Percentiles rank a stretch among this genome's conserved stretches.
Conservation (phyloP, 2,113 vertebrate genomes). For the Aspiorhynchus laticeps region DNA sequence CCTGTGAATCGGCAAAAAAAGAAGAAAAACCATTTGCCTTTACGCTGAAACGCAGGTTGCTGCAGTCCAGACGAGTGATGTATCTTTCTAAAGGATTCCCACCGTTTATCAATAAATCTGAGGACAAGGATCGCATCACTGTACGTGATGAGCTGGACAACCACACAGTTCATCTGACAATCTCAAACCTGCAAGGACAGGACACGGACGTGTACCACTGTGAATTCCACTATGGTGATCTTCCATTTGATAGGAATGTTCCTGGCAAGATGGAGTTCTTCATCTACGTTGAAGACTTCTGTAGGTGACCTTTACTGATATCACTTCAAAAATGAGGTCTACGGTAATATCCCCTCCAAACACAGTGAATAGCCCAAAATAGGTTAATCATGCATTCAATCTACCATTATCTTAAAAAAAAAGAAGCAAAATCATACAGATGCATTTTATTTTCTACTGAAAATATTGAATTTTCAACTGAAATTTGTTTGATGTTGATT, state of each 20-base stretch:
- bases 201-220: slow-evolving; percentile 74
- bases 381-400: neutral
- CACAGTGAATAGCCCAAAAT: neutral
- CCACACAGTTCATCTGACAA: slow-evolving; percentile 59
- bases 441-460: neutral
- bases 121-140: slow-evolving; percentile 42
- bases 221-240: slow-evolving; percentile 49
- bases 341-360: neutral
- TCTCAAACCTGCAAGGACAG: slow-evolving; percentile 57
- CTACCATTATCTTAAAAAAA: neutral
- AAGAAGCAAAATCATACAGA: neutral
- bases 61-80: slow-evolving; percentile 31
- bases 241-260: neutral
- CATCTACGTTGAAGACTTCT: slow-evolving; percentile 60
- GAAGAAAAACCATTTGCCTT: slow-evolving; percentile 38
- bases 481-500: neutral
- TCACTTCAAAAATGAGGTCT: neutral
- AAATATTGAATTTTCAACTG: neutral
- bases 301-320: slow-evolving; percentile 61
- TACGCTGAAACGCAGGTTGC: slow-evolving; percentile 64
- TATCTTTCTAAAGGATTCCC: neutral
- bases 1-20: slow-evolving; percentile 32
- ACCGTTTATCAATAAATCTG: rapidly evolving
- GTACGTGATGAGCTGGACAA: slow-evolving; percentile 47
- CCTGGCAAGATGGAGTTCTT: slow-evolving; percentile 59